These are phyloP conservation scores for Harmothoe impar DNA, from an alignment of 2,888 invertebrate genomes.

Conservation along the genomic window DNA sequence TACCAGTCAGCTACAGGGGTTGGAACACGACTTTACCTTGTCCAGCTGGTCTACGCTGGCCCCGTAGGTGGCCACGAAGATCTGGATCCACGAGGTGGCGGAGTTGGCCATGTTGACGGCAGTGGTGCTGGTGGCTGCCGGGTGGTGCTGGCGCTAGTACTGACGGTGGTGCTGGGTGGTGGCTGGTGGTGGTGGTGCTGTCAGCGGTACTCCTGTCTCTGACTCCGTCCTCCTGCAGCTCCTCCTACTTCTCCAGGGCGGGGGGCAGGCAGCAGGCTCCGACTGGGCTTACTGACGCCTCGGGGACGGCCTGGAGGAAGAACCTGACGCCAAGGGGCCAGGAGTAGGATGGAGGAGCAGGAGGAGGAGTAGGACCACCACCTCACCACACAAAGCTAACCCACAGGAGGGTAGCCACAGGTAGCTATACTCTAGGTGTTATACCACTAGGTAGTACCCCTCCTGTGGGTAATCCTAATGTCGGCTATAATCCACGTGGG, in stretches of 20 bases:
- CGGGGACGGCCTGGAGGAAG: not conserved
- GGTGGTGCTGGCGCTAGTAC: not conserved
- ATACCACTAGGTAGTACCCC: not conserved
- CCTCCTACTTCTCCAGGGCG: not conserved
- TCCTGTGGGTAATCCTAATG: conserved; percentile 25
- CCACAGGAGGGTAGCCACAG: not conserved
- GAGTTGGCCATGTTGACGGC: conserved; percentile 45
- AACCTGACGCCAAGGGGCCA: conserved; percentile 9
- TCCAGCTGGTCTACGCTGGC: conserved; percentile 59
- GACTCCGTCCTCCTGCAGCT: conserved; percentile 10
- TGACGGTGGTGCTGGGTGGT: not conserved
- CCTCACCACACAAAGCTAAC: not conserved
- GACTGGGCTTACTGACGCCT: not conserved
- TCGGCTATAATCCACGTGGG: not conserved
- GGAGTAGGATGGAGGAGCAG: no score
- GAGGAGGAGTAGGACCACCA: not conserved
- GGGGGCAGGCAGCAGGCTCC: not conserved
- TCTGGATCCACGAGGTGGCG: conserved; percentile 58
- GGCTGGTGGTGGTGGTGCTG: not conserved
- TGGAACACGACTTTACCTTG: conserved; percentile 29
- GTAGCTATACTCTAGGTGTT: not conserved
- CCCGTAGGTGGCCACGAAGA: conserved; percentile 50
- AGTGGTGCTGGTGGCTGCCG: not conserved
- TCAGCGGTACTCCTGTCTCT: not conserved
- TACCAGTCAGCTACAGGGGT: no score